These are phyloP conservation scores for Mormyrus lacerda DNA, from an alignment of 2,113 vertebrate genomes.

Conservation along the genomic window DNA sequence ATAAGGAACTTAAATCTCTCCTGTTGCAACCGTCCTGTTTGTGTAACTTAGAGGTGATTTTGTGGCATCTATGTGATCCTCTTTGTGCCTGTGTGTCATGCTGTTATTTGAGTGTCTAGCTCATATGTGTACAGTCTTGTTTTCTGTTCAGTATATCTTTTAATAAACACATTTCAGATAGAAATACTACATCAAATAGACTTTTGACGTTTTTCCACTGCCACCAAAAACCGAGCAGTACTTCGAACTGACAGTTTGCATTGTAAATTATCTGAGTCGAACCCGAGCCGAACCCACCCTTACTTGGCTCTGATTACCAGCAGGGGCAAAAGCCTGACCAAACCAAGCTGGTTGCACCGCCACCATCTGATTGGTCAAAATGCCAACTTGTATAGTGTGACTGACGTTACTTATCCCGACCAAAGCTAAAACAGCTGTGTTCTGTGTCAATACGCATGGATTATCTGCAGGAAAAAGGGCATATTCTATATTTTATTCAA, in stretches of 20 bases:
- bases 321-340: too few species aligned
- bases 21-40: neutral
- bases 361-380: too few species aligned
- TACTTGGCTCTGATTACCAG: too few species aligned
- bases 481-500: too few species aligned
- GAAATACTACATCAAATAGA: neutral
- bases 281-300: too few species aligned
- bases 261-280: neutral
- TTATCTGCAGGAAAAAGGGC: too few species aligned
- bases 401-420: neutral
- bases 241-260: neutral
- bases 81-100: neutral
- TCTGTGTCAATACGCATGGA: too few species aligned
- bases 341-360: too few species aligned
- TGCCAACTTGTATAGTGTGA: neutral
- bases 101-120: neutral
- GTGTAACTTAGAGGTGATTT: neutral
- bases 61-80: neutral
- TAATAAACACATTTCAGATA: neutral
- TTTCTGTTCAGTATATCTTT: neutral
- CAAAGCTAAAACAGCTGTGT: neutral
- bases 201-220: neutral
- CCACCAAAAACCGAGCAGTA: neutral
- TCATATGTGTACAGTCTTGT: neutral
- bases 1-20: neutral